Percentiles rank a stretch among this genome's conserved stretches.
Evolutionary conservation across 2,888 invertebrate genomes (phyloP).

Genomic region (Himalopsyche japonica): DNA sequence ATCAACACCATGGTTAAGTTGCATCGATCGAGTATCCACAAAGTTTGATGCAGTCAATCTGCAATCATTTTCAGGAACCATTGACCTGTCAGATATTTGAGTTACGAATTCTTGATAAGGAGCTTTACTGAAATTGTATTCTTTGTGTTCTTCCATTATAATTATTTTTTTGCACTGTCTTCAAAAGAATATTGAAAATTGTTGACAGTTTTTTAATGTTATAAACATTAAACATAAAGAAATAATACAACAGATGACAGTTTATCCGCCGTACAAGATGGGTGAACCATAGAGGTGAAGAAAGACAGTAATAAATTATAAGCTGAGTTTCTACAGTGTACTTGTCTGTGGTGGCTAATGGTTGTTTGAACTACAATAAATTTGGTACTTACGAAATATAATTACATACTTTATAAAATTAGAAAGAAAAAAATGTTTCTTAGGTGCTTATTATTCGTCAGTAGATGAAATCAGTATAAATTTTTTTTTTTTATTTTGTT

Average conservation of each 20-base stretch:
- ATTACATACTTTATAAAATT: too few species aligned
- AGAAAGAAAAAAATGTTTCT: too few species aligned
- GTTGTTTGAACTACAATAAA: too few species aligned
- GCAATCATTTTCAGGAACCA: neutral
- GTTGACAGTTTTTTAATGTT: neutral
- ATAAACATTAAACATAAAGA: neutral
- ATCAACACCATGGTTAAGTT: neutral
- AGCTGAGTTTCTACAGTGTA: too few species aligned
- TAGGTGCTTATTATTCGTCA: too few species aligned
- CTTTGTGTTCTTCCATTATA: neutral
- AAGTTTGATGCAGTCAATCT: neutral
- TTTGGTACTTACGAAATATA: too few species aligned
- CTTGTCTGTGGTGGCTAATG: too few species aligned
- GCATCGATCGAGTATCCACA: neutral
- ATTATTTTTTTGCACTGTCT: neutral
- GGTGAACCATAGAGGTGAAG: neutral
- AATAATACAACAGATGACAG: neutral
- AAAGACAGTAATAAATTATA: too few species aligned
- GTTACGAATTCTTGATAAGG: neutral
- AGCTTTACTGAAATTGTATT: neutral
- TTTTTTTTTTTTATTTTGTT: too few species aligned
- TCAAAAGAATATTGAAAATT: neutral
- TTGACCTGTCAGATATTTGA: neutral
- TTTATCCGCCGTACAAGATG: neutral
- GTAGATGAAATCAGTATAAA: too few species aligned